These are phyloP conservation scores for Macquaria ambigua DNA, from an alignment of 2,113 vertebrate species.

Conservation along the genomic window DNA sequence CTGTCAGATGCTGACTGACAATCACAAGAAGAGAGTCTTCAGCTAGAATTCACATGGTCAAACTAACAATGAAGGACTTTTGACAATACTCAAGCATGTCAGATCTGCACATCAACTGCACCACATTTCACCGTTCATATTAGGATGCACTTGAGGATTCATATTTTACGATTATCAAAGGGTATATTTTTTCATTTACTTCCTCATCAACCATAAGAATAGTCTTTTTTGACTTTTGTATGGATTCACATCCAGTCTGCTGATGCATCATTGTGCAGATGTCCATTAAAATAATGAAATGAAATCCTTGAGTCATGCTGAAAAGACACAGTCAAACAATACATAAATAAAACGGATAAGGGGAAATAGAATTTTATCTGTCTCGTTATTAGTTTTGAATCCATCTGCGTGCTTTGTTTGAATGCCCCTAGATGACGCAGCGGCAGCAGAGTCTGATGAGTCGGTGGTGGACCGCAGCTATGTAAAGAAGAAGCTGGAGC, in stretches of 20 bases:
- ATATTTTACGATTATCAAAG: background rate
- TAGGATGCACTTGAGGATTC: background rate
- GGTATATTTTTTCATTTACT: background rate
- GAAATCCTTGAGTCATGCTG: background rate
- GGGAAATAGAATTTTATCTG: background rate
- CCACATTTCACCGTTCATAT: too few species aligned
- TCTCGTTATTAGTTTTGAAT: constrained; percentile 6
- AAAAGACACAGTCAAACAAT: constrained; percentile 2
- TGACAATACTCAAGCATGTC: background rate
- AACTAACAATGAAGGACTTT: constrained; percentile 6
- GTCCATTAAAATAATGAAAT: constrained; percentile 7
- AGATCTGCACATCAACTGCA: too few species aligned
- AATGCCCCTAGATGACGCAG: constrained; percentile 65
- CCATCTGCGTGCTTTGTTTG: background rate
- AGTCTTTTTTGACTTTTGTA: background rate
- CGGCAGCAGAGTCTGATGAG: constrained; percentile 85
- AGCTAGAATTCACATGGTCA: background rate
- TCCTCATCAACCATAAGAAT: background rate
- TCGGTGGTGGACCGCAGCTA: constrained; percentile 93
- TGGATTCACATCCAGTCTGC: background rate
- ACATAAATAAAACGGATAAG: background rate
- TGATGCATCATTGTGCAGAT: background rate
- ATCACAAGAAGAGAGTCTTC: constrained; percentile 14
- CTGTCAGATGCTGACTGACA: constrained; percentile 34
- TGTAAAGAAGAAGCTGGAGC: constrained; percentile 98